Percentiles rank a stretch among this genome's conserved stretches.
phyloP scores from a whole-genome alignment of 2,888 invertebrate species.

The Cyclophora punctaria region DNA sequence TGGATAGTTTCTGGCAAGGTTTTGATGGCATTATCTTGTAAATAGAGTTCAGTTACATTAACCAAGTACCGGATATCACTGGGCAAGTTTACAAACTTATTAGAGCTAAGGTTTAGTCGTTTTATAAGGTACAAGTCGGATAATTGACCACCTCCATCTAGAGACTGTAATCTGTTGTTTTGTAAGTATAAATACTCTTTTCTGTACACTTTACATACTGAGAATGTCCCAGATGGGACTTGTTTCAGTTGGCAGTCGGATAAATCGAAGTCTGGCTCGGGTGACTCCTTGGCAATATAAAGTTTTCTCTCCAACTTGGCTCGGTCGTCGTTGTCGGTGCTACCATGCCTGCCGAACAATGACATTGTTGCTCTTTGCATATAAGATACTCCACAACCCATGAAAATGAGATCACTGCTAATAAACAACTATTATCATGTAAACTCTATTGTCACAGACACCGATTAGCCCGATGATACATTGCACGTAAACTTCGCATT shows the following conservation, averaged over 20 bases:
- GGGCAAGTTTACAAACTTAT: constrained; percentile 78
- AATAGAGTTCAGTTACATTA: constrained; percentile 82
- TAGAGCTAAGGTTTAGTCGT: constrained; percentile 79
- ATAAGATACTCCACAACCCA: constrained; percentile 67
- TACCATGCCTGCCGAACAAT: constrained; percentile 53
- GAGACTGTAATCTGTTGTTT: constrained; percentile 79
- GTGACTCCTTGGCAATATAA: constrained; percentile 79
- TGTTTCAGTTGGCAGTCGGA: constrained; percentile 83
- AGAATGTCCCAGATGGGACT: constrained; percentile 86
- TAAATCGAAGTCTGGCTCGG: constrained; percentile 87
- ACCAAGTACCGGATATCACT: constrained; percentile 78
- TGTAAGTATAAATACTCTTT: constrained; percentile 81
- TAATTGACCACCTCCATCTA: constrained; percentile 82
- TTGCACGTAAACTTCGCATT: too few species aligned
- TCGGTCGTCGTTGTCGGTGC: constrained; percentile 37
- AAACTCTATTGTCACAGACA: constrained; percentile 32
- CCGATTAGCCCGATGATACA: background rate
- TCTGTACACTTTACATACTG: constrained; percentile 86
- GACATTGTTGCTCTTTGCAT: constrained; percentile 56
- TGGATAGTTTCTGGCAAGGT: constrained; percentile 81
- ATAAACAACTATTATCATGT: constrained; percentile 10
- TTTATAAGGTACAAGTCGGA: constrained; percentile 80
- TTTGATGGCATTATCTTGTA: constrained; percentile 82
- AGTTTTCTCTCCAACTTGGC: constrained; percentile 59
- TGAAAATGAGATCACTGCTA: constrained; percentile 34